A percentile compares a stretch with the other conserved stretches of the same genome.
Evolutionary conservation across 2,888 invertebrate genomes (phyloP).

Genomic region (Lithophane socia): DNA sequence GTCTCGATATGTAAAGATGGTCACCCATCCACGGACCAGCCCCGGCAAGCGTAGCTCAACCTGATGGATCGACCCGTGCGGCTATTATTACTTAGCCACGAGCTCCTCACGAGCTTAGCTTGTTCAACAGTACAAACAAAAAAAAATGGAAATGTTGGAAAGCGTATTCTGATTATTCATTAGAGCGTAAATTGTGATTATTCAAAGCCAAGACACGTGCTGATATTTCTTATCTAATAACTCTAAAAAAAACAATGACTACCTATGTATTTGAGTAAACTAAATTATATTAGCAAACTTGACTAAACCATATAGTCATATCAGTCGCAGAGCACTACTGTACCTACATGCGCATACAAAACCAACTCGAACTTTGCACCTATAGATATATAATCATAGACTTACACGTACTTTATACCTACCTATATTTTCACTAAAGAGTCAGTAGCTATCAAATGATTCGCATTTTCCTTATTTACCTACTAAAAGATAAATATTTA

Average conservation of each 20-base stretch:
- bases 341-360: background rate
- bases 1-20: no score
- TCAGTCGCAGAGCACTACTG: background rate
- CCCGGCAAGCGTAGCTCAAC: no score
- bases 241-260: background rate
- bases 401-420: background rate
- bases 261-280: background rate
- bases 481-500: constrained; percentile 13
- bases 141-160: background rate
- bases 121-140: no score
- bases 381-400: background rate
- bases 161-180: background rate
- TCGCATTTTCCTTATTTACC: constrained; percentile 34
- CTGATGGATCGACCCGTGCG: no score
- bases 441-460: constrained; percentile 8
- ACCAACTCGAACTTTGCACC: constrained; percentile 4
- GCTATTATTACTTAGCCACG: no score
- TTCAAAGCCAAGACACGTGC: background rate
- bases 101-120: no score
- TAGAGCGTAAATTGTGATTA: background rate
- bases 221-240: background rate
- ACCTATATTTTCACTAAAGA: constrained; percentile 2
- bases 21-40: no score
- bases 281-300: background rate
- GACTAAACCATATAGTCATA: background rate